Conservation (phyloP, 1,140 invertebrate genomes). For the Mylabris phalerata region DNA sequence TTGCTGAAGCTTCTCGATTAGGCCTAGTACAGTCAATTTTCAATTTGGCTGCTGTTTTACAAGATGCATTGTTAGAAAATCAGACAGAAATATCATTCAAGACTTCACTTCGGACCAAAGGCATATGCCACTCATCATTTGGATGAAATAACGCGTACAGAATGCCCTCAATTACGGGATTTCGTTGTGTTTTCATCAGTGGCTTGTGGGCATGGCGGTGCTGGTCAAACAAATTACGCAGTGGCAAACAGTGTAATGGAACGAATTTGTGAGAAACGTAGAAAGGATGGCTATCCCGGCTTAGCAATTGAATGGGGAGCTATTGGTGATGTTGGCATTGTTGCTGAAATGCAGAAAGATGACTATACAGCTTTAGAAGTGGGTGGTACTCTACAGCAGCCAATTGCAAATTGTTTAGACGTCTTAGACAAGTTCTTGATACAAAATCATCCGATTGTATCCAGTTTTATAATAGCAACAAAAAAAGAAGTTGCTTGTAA, state of each 20-base stretch:
- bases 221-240: conserved; percentile 83
- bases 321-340: conserved; percentile 61
- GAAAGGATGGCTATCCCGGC: conserved; percentile 48
- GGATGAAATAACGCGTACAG: conserved; percentile 45
- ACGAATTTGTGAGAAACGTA: conserved; percentile 56
- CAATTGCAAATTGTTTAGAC: conserved; percentile 69
- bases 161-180: conserved; percentile 37
- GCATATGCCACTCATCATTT: conserved; percentile 43
- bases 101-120: conserved; percentile 46
- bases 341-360: conserved; percentile 74
- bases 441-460: conserved; percentile 63
- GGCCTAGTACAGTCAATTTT: conserved; percentile 69
- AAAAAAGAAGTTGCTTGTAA: conserved; percentile 44
- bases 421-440: conserved; percentile 62
- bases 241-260: conserved; percentile 68
- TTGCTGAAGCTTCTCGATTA: conserved; percentile 50
- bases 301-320: conserved; percentile 59
- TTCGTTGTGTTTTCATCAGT: conserved; percentile 82
- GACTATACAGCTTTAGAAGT: conserved; percentile 62
- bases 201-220: conserved; percentile 79
- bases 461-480: conserved; percentile 46
- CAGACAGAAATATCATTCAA: conserved; percentile 56
- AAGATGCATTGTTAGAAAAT: conserved; percentile 64
- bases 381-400: conserved; percentile 78
- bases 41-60: conserved; percentile 64